phyloP scores from a whole-genome alignment of 2,113 vertebrate genomes.

The Saguinus midas region DNA sequence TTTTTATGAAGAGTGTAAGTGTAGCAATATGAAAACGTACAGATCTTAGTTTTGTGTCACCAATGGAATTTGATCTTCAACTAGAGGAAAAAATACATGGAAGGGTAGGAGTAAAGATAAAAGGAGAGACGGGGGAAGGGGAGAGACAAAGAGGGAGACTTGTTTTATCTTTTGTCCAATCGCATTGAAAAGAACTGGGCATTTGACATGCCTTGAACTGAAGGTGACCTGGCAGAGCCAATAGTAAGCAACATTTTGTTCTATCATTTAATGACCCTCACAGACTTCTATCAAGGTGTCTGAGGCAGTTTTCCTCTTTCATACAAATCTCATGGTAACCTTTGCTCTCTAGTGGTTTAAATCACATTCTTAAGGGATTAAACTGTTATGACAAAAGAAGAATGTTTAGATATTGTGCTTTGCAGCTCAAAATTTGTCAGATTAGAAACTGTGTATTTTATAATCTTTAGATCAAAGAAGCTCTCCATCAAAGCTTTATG shows the following conservation, averaged over 20 bases:
- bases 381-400: conserved; percentile 87
- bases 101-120: neutral
- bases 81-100: conserved; percentile 5
- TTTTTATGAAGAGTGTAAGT: neutral
- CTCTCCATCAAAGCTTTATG: conserved; percentile 85
- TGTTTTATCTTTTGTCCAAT: conserved; percentile 41
- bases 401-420: conserved; percentile 88
- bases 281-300: conserved; percentile 83
- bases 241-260: conserved; percentile 71
- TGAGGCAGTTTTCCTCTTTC: conserved; percentile 79
- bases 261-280: conserved; percentile 79
- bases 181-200: conserved; percentile 45
- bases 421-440: conserved; percentile 88
- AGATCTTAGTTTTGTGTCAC: conserved; percentile 4
- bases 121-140: neutral
- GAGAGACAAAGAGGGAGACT: neutral
- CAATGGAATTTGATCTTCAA: conserved; percentile 36
- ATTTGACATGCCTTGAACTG: conserved; percentile 74
- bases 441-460: conserved; percentile 88
- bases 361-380: conserved; percentile 89
- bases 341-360: conserved; percentile 83
- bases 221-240: conserved; percentile 75
- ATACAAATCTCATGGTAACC: conserved; percentile 83
- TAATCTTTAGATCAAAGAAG: conserved; percentile 90
- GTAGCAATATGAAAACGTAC: neutral